phyloP scores from a whole-genome alignment of 2,888 invertebrate genomes.

The Prosopocoilus inquinatus region DNA sequence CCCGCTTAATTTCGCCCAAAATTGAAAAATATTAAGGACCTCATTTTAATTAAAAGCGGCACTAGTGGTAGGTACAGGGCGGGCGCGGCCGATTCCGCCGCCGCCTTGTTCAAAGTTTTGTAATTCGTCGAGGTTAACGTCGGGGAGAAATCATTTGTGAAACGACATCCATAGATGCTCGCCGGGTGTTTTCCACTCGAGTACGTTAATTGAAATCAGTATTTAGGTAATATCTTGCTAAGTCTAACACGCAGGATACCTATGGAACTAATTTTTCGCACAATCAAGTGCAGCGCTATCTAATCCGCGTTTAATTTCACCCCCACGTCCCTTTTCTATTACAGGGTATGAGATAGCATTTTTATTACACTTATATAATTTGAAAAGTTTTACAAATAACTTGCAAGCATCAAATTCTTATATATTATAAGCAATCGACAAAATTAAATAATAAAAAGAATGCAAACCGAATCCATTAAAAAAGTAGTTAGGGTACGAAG shows the following conservation, averaged over 20 bases:
- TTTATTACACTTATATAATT: too few species aligned
- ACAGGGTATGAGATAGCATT: too few species aligned
- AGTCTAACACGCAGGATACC: conserved; percentile 19
- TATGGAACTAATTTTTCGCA: conserved; percentile 25
- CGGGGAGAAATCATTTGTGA: conserved; percentile 35
- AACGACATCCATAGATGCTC: conserved; percentile 33
- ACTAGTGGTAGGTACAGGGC: conserved; percentile 27
- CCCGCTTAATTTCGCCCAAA: conserved; percentile 46
- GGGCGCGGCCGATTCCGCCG: conserved; percentile 8
- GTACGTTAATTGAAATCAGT: conserved; percentile 39
- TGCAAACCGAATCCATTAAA: too few species aligned
- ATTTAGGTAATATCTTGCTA: conserved; percentile 25
- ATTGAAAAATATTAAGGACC: conserved; percentile 50
- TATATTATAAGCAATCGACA: too few species aligned
- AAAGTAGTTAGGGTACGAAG: too few species aligned
- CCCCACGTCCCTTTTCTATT: conserved; percentile 27
- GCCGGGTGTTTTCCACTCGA: conserved; percentile 34
- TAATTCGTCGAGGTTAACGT: conserved; percentile 34
- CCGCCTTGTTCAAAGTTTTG: conserved; percentile 29
- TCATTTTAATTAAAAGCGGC: conserved; percentile 48
- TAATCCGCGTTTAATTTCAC: conserved; percentile 43
- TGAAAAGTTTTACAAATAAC: too few species aligned
- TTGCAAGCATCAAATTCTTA: too few species aligned
- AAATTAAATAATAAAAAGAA: too few species aligned
- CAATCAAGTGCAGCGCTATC: conserved; percentile 31